Conservation (phyloP, 2,888 invertebrate genomes). For the Flexamia atlantica region DNA sequence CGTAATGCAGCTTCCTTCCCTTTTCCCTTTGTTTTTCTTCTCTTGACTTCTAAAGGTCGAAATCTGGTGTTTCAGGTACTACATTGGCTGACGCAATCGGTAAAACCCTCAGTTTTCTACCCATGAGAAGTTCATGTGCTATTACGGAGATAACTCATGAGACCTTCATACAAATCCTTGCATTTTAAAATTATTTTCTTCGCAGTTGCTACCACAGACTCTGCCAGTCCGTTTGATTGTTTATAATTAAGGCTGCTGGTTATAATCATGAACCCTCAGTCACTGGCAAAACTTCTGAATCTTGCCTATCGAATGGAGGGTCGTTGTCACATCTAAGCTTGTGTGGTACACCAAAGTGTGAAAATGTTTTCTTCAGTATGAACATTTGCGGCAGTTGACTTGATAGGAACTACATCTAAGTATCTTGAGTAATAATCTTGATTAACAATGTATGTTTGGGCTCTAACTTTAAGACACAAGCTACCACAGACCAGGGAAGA, state of each 20-base stretch:
- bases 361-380: neutral
- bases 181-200: neutral
- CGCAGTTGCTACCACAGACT: neutral
- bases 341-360: constrained; percentile 38
- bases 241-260: neutral
- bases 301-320: neutral
- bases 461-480: neutral
- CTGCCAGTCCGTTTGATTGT: constrained; percentile 1
- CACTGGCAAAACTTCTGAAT: neutral
- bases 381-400: neutral
- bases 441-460: neutral
- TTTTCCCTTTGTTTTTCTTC: no score
- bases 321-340: neutral
- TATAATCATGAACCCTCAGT: neutral
- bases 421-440: constrained; percentile 31
- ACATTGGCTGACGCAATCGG: neutral
- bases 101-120: neutral
- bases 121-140: neutral
- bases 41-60: no score
- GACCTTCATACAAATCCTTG: neutral
- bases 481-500: neutral
- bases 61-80: no score
- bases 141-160: neutral
- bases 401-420: neutral
- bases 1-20: no score